These are phyloP conservation scores for Beroe ovata DNA, from an alignment of 37 sponge, comb jelly and placozoan species.

Conservation along the genomic window DNA sequence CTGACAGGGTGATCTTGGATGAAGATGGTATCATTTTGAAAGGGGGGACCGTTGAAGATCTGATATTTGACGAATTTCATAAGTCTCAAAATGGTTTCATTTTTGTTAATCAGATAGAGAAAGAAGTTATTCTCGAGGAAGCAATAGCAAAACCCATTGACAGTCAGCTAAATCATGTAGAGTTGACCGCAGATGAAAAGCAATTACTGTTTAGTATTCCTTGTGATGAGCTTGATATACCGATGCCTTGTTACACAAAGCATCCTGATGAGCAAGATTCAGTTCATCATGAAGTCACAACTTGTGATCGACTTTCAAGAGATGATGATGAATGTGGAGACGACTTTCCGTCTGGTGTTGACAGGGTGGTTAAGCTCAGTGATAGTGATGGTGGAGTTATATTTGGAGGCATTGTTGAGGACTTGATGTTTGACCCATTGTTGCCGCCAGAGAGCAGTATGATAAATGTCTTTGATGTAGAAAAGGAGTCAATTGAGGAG, in stretches of 20 bases:
- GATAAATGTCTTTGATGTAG: neutral
- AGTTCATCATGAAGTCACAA: no score
- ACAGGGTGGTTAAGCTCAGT: neutral
- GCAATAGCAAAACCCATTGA: neutral
- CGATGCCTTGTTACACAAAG: no score
- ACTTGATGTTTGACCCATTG: neutral
- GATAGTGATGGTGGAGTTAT: neutral
- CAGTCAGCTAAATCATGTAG: no score
- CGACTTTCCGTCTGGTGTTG: neutral
- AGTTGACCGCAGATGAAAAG: no score
- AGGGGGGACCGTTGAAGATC: conserved; percentile 21
- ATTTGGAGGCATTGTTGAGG: neutral
- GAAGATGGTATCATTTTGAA: neutral
- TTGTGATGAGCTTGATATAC: no score
- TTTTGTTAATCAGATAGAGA: neutral
- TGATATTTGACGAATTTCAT: conserved; percentile 32
- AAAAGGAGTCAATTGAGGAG: neutral
- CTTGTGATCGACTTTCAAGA: no score
- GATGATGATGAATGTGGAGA: no score
- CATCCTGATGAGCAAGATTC: no score
- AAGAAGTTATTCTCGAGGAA: neutral
- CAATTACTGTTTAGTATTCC: no score
- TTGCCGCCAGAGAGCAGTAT: neutral
- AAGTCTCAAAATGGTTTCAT: neutral
- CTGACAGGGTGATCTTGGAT: no score